Evolutionary conservation across 1,140 invertebrate genomes (phyloP).

Genomic region (Tyrophagus putrescentiae): DNA sequence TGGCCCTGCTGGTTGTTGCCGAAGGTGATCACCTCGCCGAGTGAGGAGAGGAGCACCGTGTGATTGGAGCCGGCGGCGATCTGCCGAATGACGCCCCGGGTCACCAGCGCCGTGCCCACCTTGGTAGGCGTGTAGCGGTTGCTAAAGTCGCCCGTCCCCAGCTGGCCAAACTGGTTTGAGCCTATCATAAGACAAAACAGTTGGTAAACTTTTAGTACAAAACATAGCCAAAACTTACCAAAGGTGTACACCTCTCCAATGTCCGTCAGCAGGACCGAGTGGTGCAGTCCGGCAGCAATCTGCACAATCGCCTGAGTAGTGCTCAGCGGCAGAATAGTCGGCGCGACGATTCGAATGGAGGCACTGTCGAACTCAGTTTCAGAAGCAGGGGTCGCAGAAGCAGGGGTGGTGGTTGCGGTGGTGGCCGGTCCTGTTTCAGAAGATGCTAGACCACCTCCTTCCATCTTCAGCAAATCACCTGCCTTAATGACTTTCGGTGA

Average conservation of each 20-base stretch:
- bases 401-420: background rate
- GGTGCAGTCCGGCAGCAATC: slow-evolving; percentile 75
- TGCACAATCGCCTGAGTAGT: slow-evolving; percentile 52
- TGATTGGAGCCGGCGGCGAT: slow-evolving; percentile 89
- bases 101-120: background rate
- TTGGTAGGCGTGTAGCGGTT: slow-evolving; percentile 23
- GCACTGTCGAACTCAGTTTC: slow-evolving; percentile 35
- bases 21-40: slow-evolving; percentile 84
- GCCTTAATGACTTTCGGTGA: too few relatives aligned
- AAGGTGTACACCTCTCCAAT: slow-evolving; percentile 61
- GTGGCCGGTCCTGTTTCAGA: background rate
- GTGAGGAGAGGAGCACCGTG: slow-evolving; percentile 69
- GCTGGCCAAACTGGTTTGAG: slow-evolving; percentile 82
- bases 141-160: slow-evolving; percentile 53
- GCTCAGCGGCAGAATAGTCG: slow-evolving; percentile 46
- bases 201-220: too few relatives aligned
- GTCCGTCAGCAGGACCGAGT: slow-evolving; percentile 49
- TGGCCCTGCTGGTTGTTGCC: slow-evolving; percentile 85
- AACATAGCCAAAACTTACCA: too few relatives aligned
- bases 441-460: background rate
- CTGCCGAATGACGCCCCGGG: slow-evolving; percentile 41
- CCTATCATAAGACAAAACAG: too few relatives aligned
- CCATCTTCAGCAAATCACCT: background rate
- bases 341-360: too few relatives aligned
- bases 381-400: slow-evolving; percentile 17